Percentiles rank a stretch among this genome's conserved stretches.
These are phyloP conservation scores for Stramonita haemastoma DNA, from an alignment of 2,888 invertebrate genomes.

Conservation along the genomic window DNA sequence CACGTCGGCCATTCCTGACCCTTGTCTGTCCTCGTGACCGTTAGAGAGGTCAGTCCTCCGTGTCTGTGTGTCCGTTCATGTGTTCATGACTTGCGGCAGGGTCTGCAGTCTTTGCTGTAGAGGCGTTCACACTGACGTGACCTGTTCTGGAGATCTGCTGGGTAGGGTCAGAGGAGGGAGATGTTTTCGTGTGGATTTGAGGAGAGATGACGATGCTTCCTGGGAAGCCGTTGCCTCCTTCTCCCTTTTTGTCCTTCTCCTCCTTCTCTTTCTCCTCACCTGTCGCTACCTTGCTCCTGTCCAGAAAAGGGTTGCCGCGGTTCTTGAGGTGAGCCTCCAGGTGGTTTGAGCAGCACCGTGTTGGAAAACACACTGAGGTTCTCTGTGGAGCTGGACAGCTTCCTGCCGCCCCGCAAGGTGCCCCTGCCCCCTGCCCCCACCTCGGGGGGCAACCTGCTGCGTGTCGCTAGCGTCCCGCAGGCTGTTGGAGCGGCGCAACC, in stretches of 20 bases:
- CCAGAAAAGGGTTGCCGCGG: neutral
- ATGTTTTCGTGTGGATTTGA: neutral
- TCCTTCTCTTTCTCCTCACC: no score
- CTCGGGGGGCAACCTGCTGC: slow-evolving; percentile 15
- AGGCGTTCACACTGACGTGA: neutral
- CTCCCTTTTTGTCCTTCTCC: no score
- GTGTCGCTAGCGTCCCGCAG: slow-evolving; percentile 43
- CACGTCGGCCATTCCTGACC: no score
- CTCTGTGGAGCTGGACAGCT: slow-evolving; percentile 48
- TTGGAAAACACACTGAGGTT: slow-evolving; percentile 61
- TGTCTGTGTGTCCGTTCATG: no score
- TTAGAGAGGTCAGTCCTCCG: no score
- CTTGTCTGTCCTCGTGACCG: no score
- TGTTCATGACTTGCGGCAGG: no score
- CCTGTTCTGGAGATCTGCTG: neutral
- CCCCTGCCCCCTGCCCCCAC: no score
- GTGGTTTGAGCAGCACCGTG: slow-evolving; percentile 61
- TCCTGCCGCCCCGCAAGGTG: slow-evolving; percentile 15
- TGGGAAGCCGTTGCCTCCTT: no score
- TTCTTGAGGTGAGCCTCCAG: slow-evolving; percentile 65
- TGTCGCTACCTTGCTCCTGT: no score
- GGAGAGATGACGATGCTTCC: no score
- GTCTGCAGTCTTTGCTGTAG: neutral
- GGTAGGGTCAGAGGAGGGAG: neutral
- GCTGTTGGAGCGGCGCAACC: slow-evolving; percentile 37